phyloP scores from a whole-genome alignment of 2,888 invertebrate species.

The Gastracanthus pulcherrimus region DNA sequence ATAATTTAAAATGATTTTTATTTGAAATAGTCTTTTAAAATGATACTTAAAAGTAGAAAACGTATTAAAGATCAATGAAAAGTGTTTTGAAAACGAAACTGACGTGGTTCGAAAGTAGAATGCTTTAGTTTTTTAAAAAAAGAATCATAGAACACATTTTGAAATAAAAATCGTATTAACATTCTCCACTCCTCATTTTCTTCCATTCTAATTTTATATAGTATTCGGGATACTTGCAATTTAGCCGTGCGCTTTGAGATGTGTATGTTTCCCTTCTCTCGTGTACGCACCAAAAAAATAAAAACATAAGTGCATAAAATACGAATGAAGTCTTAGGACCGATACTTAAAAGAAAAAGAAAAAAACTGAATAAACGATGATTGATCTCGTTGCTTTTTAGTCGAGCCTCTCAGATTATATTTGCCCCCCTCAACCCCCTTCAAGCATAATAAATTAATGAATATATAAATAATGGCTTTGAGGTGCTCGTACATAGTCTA shows the following conservation, averaged over 20 bases:
- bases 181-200: conserved; percentile 41
- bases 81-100: conserved; percentile 54
- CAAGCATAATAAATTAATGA: conserved; percentile 32
- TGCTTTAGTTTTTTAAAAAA: conserved; percentile 36
- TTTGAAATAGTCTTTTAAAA: conserved; percentile 8
- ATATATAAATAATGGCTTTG: not conserved
- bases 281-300: conserved; percentile 9
- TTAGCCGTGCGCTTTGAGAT: conserved; percentile 33
- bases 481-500: conserved; percentile 22
- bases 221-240: conserved; percentile 51
- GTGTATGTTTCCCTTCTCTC: conserved; percentile 10
- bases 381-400: conserved; percentile 44
- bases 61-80: not conserved
- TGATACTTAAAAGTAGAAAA: not conserved
- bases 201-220: conserved; percentile 47
- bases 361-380: conserved; percentile 9
- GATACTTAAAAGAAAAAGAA: conserved; percentile 33
- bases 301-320: conserved; percentile 5
- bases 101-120: conserved; percentile 34
- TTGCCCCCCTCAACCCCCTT: conserved; percentile 3
- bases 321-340: conserved; percentile 20
- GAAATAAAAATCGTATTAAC: conserved; percentile 26
- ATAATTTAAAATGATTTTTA: conserved; percentile 1
- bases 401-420: conserved; percentile 30
- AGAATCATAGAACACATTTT: conserved; percentile 25